phyloP scores from a whole-genome alignment of 2,113 vertebrate species.

The Nesoenas mayeri region DNA sequence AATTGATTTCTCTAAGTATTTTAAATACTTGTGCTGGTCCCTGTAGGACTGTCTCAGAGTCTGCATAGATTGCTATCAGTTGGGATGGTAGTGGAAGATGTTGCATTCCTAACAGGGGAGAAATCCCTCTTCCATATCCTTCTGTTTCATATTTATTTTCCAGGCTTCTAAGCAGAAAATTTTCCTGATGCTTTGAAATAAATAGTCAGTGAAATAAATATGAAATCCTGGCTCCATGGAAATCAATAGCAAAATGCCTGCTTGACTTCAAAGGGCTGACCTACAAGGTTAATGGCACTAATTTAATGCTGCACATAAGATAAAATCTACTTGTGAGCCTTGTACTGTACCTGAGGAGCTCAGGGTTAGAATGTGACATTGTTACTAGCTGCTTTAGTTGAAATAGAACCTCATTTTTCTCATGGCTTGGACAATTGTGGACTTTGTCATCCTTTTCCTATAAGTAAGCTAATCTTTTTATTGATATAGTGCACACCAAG shows the following conservation, averaged over 20 bases:
- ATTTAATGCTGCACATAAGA: constrained; percentile 16
- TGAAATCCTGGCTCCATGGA: constrained; percentile 14
- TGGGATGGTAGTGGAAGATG: background rate
- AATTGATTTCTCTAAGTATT: constrained; percentile 27
- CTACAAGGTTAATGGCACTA: constrained; percentile 36
- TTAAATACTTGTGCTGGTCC: constrained; percentile 2
- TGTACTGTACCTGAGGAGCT: background rate
- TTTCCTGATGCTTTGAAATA: constrained; percentile 31
- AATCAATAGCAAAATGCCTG: constrained; percentile 41
- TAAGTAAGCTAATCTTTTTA: constrained; percentile 59
- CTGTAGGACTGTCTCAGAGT: background rate
- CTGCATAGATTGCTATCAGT: background rate
- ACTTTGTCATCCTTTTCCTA: constrained; percentile 60
- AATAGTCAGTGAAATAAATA: constrained; percentile 35
- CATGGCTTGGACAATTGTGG: constrained; percentile 7
- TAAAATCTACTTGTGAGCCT: constrained; percentile 28
- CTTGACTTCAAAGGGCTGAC: constrained; percentile 47
- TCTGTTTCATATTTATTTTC: constrained; percentile 10
- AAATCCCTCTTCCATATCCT: background rate
- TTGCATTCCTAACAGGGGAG: background rate
- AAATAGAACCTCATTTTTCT: constrained; percentile 59
- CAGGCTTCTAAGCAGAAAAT: background rate
- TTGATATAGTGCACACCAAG: constrained; percentile 56
- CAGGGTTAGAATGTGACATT: background rate
- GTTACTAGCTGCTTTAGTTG: constrained; percentile 15